phyloP scores from a whole-genome alignment of 2,113 vertebrate genomes.

The Bubo blakistoni region DNA sequence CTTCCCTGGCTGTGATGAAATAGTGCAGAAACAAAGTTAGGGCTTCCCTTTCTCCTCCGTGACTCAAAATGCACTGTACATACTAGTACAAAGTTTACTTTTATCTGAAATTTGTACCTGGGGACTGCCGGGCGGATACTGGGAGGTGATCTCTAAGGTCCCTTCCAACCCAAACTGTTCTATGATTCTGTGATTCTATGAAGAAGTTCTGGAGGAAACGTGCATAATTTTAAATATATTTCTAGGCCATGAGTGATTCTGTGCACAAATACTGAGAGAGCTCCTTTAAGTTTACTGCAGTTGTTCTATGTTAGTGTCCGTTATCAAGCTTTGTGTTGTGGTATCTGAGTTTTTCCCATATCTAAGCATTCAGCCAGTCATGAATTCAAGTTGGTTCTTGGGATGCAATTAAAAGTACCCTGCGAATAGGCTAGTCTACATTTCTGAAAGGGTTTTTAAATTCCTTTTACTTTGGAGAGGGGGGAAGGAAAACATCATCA shows the following conservation, averaged over 20 bases:
- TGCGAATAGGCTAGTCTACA: not conserved
- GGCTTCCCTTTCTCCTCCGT: not conserved
- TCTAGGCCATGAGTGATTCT: not conserved
- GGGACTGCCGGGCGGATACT: not conserved
- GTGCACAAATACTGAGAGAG: not conserved
- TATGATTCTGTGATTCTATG: not conserved
- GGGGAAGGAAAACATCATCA: not conserved
- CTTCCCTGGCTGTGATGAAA: not conserved
- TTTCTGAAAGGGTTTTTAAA: not conserved
- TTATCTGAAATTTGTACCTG: not conserved
- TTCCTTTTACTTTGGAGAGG: not conserved
- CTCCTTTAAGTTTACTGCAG: not conserved
- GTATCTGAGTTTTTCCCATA: not conserved
- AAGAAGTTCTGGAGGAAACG: not conserved
- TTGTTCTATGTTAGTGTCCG: not conserved
- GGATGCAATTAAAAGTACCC: not conserved
- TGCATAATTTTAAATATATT: not conserved
- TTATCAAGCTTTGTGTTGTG: not conserved
- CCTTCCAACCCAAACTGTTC: not conserved
- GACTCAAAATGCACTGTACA: rapidly evolving
- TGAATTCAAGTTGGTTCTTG: not conserved
- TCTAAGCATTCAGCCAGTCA: not conserved
- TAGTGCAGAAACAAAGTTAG: not conserved
- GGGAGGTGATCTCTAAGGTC: not conserved
- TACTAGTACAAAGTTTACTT: not conserved